These are phyloP conservation scores for Pycnomerus fuliginosus DNA, from an alignment of 2,888 invertebrate genomes.

Conservation along the genomic window DNA sequence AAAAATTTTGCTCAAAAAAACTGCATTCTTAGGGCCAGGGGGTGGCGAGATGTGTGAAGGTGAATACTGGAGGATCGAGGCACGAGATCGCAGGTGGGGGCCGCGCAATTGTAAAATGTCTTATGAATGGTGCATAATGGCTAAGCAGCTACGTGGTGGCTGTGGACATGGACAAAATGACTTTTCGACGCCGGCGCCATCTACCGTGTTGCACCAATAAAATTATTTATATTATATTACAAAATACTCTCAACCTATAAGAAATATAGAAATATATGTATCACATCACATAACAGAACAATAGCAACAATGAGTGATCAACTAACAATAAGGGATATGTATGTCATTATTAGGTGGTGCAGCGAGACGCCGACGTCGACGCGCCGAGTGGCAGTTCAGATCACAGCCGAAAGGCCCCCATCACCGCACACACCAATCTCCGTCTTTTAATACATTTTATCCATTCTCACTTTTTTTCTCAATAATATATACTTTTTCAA, in stretches of 20 bases:
- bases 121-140: neutral
- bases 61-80: conserved; percentile 48
- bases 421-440: conserved; percentile 27
- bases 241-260: conserved; percentile 49
- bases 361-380: conserved; percentile 33
- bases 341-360: conserved; percentile 51
- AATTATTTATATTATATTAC: conserved; percentile 30
- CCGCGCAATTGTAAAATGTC: conserved; percentile 32
- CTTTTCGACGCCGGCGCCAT: conserved; percentile 32
- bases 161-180: conserved; percentile 25
- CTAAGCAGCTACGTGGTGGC: conserved; percentile 7
- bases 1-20: too few species aligned
- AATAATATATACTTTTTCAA: conserved; percentile 26
- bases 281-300: conserved; percentile 56
- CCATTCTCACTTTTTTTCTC: conserved; percentile 20
- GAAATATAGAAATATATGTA: conserved; percentile 52
- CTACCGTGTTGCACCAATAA: conserved; percentile 27
- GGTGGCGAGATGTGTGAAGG: conserved; percentile 22
- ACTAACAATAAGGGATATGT: conserved; percentile 57
- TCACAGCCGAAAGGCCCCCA: conserved; percentile 53
- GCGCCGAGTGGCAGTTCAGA: conserved; percentile 50
- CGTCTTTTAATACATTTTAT: conserved; percentile 15
- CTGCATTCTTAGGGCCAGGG: too few species aligned
- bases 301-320: conserved; percentile 54
- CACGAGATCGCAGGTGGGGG: conserved; percentile 45